A percentile compares a stretch with the other conserved stretches of the same genome.
Conservation (phyloP, 2,113 vertebrate genomes). For the Tetrao urogallus region DNA sequence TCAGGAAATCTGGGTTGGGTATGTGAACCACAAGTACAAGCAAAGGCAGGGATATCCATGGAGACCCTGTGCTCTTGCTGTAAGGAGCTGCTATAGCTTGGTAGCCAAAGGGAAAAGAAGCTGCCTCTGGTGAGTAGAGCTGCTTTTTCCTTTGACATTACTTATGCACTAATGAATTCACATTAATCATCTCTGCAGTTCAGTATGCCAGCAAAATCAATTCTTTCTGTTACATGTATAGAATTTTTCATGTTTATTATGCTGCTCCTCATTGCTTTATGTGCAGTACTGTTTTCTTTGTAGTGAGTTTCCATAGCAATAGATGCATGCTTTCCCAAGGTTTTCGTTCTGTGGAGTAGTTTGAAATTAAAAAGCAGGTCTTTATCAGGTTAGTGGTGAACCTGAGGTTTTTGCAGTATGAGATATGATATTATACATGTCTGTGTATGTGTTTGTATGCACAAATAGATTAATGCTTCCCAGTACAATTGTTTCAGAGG, state of each 20-base stretch:
- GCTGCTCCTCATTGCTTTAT: neutral
- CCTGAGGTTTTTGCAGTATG: neutral
- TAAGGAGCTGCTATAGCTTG: neutral
- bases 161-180: neutral
- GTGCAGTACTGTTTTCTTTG: neutral
- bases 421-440: neutral
- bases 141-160: neutral
- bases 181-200: conserved; percentile 27
- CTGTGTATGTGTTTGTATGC: neutral
- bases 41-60: neutral
- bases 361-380: neutral
- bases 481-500: neutral
- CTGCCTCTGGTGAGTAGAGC: neutral
- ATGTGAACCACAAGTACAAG: accelerated
- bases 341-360: neutral
- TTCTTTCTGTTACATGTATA: neutral
- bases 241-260: neutral
- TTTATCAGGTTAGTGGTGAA: neutral
- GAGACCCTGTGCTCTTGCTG: neutral
- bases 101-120: conserved; percentile 39
- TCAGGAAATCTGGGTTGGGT: neutral
- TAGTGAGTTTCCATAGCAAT: neutral
- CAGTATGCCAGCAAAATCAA: neutral
- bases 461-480: neutral
- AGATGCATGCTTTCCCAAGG: neutral